Percentiles rank a stretch among this genome's conserved stretches.
Conservation (phyloP, 2,113 vertebrate genomes). For the Macroglossus sobrinus region DNA sequence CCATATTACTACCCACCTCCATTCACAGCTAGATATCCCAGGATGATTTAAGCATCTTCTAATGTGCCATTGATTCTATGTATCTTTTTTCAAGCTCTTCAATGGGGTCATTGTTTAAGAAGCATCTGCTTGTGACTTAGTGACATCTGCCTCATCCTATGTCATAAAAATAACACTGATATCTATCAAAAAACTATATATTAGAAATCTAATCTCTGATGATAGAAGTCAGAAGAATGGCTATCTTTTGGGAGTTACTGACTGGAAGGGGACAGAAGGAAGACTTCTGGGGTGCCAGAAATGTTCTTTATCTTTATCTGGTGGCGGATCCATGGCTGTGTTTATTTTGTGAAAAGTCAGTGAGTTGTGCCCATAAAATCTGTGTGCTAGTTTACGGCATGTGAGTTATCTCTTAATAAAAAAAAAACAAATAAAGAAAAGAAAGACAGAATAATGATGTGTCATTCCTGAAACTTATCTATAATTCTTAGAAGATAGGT, state of each 20-base stretch:
- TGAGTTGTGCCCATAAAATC: background rate
- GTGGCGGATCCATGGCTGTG: background rate
- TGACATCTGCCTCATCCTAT: background rate
- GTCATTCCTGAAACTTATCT: background rate
- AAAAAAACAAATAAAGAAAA: slow-evolving; percentile 28
- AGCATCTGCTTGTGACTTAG: background rate
- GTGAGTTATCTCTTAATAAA: background rate
- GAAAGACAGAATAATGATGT: background rate
- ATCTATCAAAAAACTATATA: background rate
- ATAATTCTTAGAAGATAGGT: background rate
- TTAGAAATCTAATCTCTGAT: background rate
- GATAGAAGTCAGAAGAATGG: background rate
- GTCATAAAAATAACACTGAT: background rate
- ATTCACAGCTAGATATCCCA: background rate
- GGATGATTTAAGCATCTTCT: background rate
- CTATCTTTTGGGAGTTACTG: background rate
- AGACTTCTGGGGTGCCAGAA: background rate
- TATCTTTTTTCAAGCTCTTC: background rate
- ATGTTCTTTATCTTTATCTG: background rate
- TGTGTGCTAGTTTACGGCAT: background rate
- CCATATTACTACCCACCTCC: background rate
- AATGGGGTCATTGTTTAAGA: background rate
- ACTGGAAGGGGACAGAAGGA: background rate
- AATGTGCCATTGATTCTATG: background rate
- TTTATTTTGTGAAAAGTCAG: background rate